Evolutionary conservation across 35 echinoderm and acorn worm genomes (phyloP).

Genomic region (Nesometra sesokonis): DNA sequence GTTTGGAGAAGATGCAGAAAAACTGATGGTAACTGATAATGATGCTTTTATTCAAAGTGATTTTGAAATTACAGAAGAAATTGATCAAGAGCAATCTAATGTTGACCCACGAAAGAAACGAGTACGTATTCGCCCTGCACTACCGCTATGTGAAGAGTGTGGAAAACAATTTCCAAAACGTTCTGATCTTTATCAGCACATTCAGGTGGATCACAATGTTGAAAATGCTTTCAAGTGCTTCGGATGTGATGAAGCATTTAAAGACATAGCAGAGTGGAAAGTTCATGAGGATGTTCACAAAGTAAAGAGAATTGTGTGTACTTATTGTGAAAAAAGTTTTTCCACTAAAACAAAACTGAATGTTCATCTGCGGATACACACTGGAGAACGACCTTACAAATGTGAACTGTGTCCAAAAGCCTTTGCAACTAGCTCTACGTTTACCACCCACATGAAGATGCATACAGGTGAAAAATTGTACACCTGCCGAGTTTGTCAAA

Average conservation of each 20-base stretch:
- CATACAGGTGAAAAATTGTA: constrained; percentile 60
- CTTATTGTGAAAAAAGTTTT: background rate
- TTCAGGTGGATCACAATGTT: background rate
- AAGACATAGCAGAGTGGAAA: background rate
- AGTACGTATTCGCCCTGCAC: background rate
- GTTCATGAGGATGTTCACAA: background rate
- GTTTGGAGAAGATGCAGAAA: background rate
- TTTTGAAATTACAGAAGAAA: background rate
- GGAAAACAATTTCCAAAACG: background rate
- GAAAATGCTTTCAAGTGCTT: background rate
- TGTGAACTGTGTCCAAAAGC: background rate
- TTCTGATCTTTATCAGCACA: background rate
- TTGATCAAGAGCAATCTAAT: background rate
- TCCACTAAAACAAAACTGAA: background rate
- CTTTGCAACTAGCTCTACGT: background rate
- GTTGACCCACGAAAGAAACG: background rate
- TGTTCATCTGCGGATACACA: constrained; percentile 1
- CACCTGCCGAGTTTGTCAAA: constrained; percentile 42
- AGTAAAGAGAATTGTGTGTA: background rate
- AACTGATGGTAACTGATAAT: background rate
- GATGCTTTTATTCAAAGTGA: background rate
- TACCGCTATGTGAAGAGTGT: background rate
- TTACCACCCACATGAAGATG: background rate
- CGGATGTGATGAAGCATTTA: background rate
- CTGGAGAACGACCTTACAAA: background rate